Percentiles rank a stretch among this genome's conserved stretches.
phyloP scores from a whole-genome alignment of 2,797 vertebrate species.

The Sebastes matsubarae region DNA sequence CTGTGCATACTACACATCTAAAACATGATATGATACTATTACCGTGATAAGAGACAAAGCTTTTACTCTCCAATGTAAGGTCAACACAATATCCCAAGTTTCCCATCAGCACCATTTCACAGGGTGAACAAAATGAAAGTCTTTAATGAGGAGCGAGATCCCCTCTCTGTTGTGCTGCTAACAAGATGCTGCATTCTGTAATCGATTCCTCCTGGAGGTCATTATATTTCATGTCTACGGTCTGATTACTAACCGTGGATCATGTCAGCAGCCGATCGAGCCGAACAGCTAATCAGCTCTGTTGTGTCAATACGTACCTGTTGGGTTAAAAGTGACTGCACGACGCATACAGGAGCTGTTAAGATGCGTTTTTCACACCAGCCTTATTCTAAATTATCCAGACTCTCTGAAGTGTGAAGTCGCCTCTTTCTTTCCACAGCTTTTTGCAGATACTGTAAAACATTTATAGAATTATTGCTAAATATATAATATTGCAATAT shows the following conservation, averaged over 20 bases:
- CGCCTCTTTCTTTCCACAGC: neutral
- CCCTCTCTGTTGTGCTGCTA: neutral
- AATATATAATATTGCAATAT: neutral
- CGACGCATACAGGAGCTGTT: neutral
- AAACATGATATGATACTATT: neutral
- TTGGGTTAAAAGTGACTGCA: neutral
- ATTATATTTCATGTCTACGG: neutral
- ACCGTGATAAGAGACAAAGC: neutral
- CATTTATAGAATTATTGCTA: neutral
- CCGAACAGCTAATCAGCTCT: neutral
- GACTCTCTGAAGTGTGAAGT: neutral
- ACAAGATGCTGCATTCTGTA: neutral
- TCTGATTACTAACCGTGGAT: neutral
- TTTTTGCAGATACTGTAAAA: neutral
- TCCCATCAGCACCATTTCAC: neutral
- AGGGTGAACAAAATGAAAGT: neutral
- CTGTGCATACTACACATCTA: neutral
- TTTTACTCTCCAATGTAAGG: neutral
- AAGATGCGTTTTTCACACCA: neutral
- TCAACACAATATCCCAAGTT: neutral
- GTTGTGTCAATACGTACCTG: neutral
- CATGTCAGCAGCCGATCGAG: neutral
- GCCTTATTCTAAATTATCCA: neutral
- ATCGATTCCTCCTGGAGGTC: neutral
- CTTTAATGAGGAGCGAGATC: neutral